Evolutionary conservation across 2,888 invertebrate genomes (phyloP), one percentile per base, ranked within the genome.

Genomic region (Zaprionus bogoriensis): DNA sequence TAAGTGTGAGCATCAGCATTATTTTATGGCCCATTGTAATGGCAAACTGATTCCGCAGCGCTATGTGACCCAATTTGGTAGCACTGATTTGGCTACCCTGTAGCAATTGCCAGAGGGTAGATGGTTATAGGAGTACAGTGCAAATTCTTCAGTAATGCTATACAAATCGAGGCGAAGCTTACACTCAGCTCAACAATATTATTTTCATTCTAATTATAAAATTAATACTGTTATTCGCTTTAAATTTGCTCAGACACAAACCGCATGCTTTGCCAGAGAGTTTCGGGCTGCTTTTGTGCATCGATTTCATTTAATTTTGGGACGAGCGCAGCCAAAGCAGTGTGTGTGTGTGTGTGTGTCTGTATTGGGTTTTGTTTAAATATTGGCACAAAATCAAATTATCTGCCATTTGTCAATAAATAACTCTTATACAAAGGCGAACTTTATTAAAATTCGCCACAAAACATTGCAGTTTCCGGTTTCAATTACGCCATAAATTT

Each of bases 371-470:
- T 54, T 78, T 84, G 82, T 82, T 82, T 84, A 77, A 76, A 82
- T 82, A 82, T 84, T 77, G 82, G 74, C 79, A 63, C 70, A 73
- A 84, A 84, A 84, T 84, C 82, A 82, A 82, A 82, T 82, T 84
- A 81, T 81, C 79, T 63, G 85, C 82, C 66, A 82, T 84, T 84
- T 82, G 84, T 81, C 82, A 82, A 82, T 82, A 82, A 82, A 82
- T 82, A 84, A 82, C 77, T 70, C 59, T 47, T 46, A 41, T 45
- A 77, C 79, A 83, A 83, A 74, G 85, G 74, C 69, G 59, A 76
- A 80, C 81, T 83, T 80, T 85, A 83, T 83, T 86, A 85, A 84
- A 86, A 86, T 86, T 81, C 78, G 70, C 86, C 86, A 77, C 86
- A 83, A 78, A 86, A 67, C 78, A 74, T 69, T 83, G 86, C 73